Evolutionary conservation across 2,797 vertebrate species (phyloP).

Genomic region (Mormyrops attenuatus): DNA sequence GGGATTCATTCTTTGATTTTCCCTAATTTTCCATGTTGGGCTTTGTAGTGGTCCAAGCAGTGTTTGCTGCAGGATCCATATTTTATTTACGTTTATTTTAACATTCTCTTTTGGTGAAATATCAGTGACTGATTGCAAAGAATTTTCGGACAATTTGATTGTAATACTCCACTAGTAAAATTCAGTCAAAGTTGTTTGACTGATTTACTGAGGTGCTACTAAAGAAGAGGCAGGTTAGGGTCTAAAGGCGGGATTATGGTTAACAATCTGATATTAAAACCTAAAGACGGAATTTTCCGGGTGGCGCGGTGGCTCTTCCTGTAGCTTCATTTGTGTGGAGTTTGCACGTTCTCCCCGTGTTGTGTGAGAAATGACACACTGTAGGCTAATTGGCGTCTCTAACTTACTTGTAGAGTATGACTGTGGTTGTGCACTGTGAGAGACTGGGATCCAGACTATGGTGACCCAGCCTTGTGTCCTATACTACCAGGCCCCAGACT

Average conservation of each 20-base stretch:
- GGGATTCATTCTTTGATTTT: background rate
- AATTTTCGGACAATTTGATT: background rate
- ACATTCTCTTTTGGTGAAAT: background rate
- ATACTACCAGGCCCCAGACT: background rate
- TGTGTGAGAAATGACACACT: background rate
- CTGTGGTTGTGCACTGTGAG: background rate
- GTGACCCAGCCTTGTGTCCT: background rate
- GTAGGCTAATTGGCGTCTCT: background rate
- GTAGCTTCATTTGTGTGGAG: background rate
- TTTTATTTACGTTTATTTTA: background rate
- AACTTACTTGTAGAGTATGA: background rate
- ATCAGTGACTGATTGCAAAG: background rate
- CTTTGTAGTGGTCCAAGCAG: background rate
- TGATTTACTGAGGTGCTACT: background rate
- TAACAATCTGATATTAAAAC: background rate
- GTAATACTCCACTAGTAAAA: background rate
- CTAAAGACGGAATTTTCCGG: background rate
- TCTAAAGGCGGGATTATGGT: background rate
- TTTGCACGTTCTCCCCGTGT: background rate
- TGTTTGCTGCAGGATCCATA: background rate
- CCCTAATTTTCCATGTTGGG: background rate
- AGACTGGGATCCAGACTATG: background rate
- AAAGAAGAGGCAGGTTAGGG: background rate
- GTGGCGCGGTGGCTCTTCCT: background rate
- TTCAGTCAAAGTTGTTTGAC: background rate